Percentiles rank a stretch among this genome's conserved stretches.
These are phyloP conservation scores for Phytoseiulus persimilis DNA, from an alignment of 2,888 invertebrate species.

Conservation along the genomic window DNA sequence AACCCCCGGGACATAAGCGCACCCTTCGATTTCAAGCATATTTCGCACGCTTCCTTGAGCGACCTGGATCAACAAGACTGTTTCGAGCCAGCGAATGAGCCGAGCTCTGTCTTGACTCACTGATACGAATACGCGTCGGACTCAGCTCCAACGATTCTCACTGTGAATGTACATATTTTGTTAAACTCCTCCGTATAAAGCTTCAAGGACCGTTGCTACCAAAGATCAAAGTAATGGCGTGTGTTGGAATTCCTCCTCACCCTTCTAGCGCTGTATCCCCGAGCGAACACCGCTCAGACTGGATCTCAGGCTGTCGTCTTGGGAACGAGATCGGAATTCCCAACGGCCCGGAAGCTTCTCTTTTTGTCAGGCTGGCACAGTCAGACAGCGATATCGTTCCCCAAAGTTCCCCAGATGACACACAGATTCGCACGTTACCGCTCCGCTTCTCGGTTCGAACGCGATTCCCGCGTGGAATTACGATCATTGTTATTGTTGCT, in stretches of 20 bases:
- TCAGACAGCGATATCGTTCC: no score
- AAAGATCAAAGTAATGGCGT: neutral
- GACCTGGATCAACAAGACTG: neutral
- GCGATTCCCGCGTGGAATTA: neutral
- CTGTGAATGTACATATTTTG: neutral
- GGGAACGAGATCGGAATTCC: no score
- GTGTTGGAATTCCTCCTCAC: neutral
- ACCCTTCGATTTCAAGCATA: slow-evolving; percentile 11
- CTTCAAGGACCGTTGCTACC: neutral
- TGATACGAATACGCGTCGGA: neutral
- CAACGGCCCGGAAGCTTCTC: no score
- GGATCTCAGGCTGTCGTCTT: no score
- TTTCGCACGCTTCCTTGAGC: neutral
- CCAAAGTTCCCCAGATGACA: no score
- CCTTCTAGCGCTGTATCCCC: neutral
- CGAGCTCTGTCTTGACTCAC: neutral
- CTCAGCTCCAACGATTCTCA: neutral
- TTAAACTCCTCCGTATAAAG: neutral
- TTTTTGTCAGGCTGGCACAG: no score
- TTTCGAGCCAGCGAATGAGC: neutral
- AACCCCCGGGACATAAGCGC: slow-evolving; percentile 1
- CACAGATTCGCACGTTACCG: neutral
- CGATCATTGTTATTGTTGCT: no score
- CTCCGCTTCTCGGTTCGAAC: neutral
- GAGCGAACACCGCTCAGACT: no score